Base-by-base conservation (phyloP, 2,797 vertebrate genomes). In the Anabas testudineus region DNA sequence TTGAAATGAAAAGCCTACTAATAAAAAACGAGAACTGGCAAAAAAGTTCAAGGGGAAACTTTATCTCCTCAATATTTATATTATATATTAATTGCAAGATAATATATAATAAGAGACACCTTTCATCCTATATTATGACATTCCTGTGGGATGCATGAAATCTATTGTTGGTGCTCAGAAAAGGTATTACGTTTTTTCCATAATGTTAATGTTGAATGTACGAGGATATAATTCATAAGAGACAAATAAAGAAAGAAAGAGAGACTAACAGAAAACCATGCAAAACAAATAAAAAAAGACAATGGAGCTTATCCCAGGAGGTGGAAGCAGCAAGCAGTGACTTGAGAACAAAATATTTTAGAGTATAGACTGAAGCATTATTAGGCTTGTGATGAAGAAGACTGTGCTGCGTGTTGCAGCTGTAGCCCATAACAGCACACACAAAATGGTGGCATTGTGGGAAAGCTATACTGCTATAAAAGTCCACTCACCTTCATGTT, bases 401-500 rank as follows among this genome's bases (percentile, higher is more conserved):
- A 64, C 15, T 58, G 78, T 80, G 85, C 61, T 67, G 85, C 62
- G 53, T 65, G 43, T 43, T 62, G 85, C 78, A 71, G 68, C 64
- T 57, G 59, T 37, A 57, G 76, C 49, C 76, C 71, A 60, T 37
- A 66, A 68, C 57, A 63, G 67, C 62, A 67, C 62, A 80, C 56
- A 83, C 66, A 72, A 77, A 82, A 88, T 87, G 84, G 88, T 68
- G 86, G 83, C 49, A 53, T 79, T 75, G 78, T 81, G 75, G 69
- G 37, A 67, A 84, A 88, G 84, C 63, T 65, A 78, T 58, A 76
- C 14, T 64, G 72, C 60, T 73, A 81, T 76, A 61, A 91, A 83
- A 80, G 57, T 85, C 46, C 80, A 93, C 93, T 95, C 90, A 93
- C 93, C 93, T 94, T 94, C 78, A 90, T 32, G 81, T 93, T 92